phyloP scores from a whole-genome alignment of 2,797 vertebrate genomes.

The Helarctos malayanus region DNA sequence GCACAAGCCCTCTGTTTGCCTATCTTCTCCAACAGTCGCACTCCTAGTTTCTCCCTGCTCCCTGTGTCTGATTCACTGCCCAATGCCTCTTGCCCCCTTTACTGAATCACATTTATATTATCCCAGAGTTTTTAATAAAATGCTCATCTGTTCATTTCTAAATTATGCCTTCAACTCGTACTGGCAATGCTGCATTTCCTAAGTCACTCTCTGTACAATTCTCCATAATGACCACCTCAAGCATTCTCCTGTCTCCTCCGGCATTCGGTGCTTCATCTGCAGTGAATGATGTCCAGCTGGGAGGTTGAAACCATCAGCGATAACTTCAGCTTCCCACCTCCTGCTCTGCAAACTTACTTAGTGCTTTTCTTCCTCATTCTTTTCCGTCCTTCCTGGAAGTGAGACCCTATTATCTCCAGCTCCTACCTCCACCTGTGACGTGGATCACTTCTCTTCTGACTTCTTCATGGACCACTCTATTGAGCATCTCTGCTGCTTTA shows the following conservation, averaged over 20 bases:
- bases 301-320: neutral
- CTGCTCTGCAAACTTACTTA: neutral
- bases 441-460: neutral
- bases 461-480: neutral
- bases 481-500: neutral
- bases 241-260: neutral
- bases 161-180: neutral
- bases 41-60: neutral
- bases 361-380: neutral
- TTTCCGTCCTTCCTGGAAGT: neutral
- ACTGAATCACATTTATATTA: neutral
- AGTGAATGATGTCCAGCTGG: neutral
- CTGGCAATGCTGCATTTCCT: neutral
- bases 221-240: neutral
- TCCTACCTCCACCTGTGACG: neutral
- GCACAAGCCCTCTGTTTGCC: no score
- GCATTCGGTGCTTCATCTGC: neutral
- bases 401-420: neutral
- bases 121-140: neutral
- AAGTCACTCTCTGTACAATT: neutral
- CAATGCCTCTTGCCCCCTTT: neutral
- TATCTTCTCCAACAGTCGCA: neutral
- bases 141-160: neutral
- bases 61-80: neutral
- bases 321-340: neutral